Evolutionary conservation across 23 tunicate genomes (phyloP), one percentile per base, ranked within the genome.

Genomic region (Pegea sp.): DNA sequence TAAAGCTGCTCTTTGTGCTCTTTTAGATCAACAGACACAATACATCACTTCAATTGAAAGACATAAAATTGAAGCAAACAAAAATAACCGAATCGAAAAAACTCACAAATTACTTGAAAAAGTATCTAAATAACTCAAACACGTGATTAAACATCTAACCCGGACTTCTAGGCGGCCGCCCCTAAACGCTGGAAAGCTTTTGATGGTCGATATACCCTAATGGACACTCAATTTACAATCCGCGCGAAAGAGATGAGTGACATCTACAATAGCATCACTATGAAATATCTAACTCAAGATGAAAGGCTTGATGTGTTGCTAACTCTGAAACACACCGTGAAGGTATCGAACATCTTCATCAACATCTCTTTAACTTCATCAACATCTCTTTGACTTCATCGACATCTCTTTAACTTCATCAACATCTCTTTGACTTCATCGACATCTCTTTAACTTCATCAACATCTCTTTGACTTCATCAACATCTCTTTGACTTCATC

Each of bases 191-290:
- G 99, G 99, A 78, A 68, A 31, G 99, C 99, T 2, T 71, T 69
- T 24, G 99, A 91, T 51, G 99, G 99, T 0, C 71, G 81, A 5
- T 72, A 63, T 31, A 75, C 81, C 3, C 86, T 78, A 63, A 91
- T 91, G 99, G 99, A 91, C 64, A 91, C 99, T 18, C 93, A 81
- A 67, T 78, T 62, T 52, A 91, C 99, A 16, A 81, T 91, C 5
- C 56, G 99, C 24, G 99, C 99, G 24, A 86, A 86, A 31, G 99
- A 91, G 53, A 67, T 91, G 72, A 58, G 91, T 52, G 93, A 91
- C 42, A 67, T 91, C 0, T 91, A 78, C 86, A 91, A 68, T 75
- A 72, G 86, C 44, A 68, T 91, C 48, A 91, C 75, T 49, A 78
- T 91, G 92, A 80, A 91, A 38, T 81, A 74, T 46, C 78, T 91